Base-by-base conservation (phyloP, 1,140 invertebrate genomes). In the Hetaerina americana region DNA sequence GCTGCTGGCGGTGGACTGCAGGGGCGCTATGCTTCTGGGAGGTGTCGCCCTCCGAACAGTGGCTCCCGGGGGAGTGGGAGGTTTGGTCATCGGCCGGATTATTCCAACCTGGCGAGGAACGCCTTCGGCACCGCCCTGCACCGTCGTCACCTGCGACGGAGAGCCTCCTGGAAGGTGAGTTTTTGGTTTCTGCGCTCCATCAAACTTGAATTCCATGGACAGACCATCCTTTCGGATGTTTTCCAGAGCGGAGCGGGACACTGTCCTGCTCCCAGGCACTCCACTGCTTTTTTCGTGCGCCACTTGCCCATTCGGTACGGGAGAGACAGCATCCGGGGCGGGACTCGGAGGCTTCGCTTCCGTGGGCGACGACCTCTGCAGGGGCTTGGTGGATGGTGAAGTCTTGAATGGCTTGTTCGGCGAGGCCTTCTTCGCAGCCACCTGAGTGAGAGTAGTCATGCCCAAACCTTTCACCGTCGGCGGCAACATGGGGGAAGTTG, bases 221-320 rank as follows among this genome's bases (percentile, higher is more conserved):
- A 80, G 84, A 25, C 87, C 87, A 25, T 88, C 89, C 78, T 86
- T 86, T 24, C 86, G 81, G 75, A 90, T 91, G 77, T 90, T 89
- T 57, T 88, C 87, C 66, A 89, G 75, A 0, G 88, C 87, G 0
- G 81, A 78, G 71, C 84, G 84, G 0, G 87, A 85, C 66, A 89
- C 85, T 66, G 77, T 80, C 75, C 80, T 84, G 2, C 79, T 66
- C 77, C 77, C 78, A 67, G 80, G 78, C 66, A 72, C 71, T 68
- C 74, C 76, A 70, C 78, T 80, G 76, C 80, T 76, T 73, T 73
- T 73, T 18, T 68, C 27, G n/a, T 68, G 25, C 26, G 15, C 66
- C 49, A 57, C n/a, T 26, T 26, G 28, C 26, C 26, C 70, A 12
- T 72, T 72, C 26, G 70, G 68, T 8, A 57, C 10, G n/a, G 40